Evolutionary conservation across 2,888 invertebrate genomes (phyloP).

Genomic region (Ophion ventricosus): DNA sequence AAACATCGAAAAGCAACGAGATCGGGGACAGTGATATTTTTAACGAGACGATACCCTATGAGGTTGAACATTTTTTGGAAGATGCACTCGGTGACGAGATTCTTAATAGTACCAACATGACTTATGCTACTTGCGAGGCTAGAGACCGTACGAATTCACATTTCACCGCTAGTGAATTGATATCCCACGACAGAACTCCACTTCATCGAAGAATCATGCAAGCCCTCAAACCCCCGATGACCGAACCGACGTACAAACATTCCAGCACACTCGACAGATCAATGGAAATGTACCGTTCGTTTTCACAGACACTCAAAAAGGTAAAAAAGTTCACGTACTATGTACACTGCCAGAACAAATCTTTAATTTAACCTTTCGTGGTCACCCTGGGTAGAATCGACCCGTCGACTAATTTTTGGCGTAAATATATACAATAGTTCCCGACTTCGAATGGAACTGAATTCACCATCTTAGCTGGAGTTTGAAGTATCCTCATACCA

Average conservation of each 20-base stretch:
- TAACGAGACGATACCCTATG: constrained; percentile 57
- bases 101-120: constrained; percentile 64
- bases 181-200: constrained; percentile 68
- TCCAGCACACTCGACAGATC: constrained; percentile 67
- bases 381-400: too few species aligned
- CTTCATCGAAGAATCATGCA: constrained; percentile 38
- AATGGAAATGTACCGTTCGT: constrained; percentile 68
- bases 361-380: too few species aligned
- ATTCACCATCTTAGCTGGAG: too few species aligned
- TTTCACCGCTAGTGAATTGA: constrained; percentile 66
- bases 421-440: too few species aligned
- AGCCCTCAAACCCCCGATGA: constrained; percentile 44
- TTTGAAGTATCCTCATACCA: too few species aligned
- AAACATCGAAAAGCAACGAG: neutral
- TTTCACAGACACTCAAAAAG: constrained; percentile 70
- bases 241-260: constrained; percentile 54
- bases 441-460: too few species aligned
- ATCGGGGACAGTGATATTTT: neutral
- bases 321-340: constrained; percentile 27
- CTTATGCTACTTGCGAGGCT: constrained; percentile 54
- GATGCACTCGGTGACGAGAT: constrained; percentile 73
- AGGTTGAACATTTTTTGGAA: constrained; percentile 72
- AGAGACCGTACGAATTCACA: constrained; percentile 62
- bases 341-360: too few species aligned
- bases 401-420: too few species aligned